Evolutionary conservation across 2,888 invertebrate genomes (phyloP).

Genomic region (Hemithea aestivaria): DNA sequence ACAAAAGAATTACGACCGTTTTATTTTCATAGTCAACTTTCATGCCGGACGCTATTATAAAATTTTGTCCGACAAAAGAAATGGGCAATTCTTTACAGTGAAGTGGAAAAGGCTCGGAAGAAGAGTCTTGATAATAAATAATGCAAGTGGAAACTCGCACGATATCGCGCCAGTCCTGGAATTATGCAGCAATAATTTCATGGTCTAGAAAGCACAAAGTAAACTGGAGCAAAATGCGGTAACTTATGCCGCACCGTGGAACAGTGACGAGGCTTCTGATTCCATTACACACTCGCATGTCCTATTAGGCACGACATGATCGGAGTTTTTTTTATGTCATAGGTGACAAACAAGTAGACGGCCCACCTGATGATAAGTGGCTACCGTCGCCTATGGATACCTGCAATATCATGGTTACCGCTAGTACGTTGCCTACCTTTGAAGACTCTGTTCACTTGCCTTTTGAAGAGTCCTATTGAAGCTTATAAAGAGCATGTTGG

Average conservation of each 20-base stretch:
- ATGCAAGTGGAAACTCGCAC: slow-evolving; percentile 25
- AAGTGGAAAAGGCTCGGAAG: slow-evolving; percentile 12
- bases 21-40: too few species aligned
- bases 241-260: slow-evolving; percentile 18
- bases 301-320: too few species aligned
- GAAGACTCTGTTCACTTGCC: too few species aligned
- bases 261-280: not conserved
- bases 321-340: too few species aligned
- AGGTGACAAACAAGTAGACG: too few species aligned
- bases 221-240: slow-evolving; percentile 34
- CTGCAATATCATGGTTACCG: too few species aligned
- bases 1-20: not conserved
- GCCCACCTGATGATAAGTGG: too few species aligned
- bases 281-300: not conserved
- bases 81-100: slow-evolving; percentile 1
- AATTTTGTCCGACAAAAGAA: slow-evolving; percentile 1
- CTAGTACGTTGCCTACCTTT: too few species aligned
- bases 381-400: too few species aligned
- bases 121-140: slow-evolving; percentile 28
- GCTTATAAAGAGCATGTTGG: too few species aligned
- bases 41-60: not conserved
- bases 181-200: slow-evolving; percentile 46
- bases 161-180: slow-evolving; percentile 32
- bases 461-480: too few species aligned
- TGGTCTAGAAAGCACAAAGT: slow-evolving; percentile 44